phyloP scores from a whole-genome alignment of 2,113 vertebrate species.

The Megaceryle torquata region DNA sequence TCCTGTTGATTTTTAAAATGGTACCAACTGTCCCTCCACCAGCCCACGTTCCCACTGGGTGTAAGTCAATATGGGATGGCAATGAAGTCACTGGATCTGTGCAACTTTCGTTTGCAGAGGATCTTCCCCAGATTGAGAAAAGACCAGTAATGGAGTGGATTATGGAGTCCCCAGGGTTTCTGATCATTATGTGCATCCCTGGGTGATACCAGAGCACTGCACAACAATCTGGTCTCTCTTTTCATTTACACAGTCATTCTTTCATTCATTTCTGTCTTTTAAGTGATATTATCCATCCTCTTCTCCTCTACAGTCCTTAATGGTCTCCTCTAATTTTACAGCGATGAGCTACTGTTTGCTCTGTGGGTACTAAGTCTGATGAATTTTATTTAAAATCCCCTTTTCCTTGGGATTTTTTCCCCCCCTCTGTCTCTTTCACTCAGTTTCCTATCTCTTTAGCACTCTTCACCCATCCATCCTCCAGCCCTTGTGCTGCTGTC shows the following conservation, averaged over 20 bases:
- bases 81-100: background rate
- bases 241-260: background rate
- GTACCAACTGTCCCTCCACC: background rate
- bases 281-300: background rate
- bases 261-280: background rate
- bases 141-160: background rate
- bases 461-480: background rate
- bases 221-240: background rate
- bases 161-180: background rate
- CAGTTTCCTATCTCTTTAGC: background rate
- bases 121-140: background rate
- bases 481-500: background rate
- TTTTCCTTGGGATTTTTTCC: background rate
- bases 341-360: background rate
- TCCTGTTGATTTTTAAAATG: conserved; percentile 6
- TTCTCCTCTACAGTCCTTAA: background rate
- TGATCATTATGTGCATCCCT: rapidly evolving
- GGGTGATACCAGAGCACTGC: background rate
- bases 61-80: background rate
- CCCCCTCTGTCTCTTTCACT: background rate
- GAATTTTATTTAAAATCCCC: background rate
- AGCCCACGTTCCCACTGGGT: background rate
- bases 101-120: background rate
- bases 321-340: background rate
- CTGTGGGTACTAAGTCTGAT: background rate